Evolutionary conservation across 1,140 invertebrate genomes (phyloP), one percentile per base, ranked within the genome.

Genomic region (Solenopsis invicta): DNA sequence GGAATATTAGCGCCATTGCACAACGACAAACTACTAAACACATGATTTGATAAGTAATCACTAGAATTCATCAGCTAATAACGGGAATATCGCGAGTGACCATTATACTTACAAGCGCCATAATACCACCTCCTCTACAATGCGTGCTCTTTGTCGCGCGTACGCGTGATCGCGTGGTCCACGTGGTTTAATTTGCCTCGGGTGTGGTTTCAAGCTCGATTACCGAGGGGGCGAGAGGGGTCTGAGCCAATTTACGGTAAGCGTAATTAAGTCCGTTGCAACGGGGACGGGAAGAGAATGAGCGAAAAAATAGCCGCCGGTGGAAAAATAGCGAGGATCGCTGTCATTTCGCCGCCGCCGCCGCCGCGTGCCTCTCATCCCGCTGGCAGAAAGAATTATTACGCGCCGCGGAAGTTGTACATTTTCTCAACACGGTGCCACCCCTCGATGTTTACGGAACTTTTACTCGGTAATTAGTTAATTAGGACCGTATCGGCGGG

Each of bases 191-290:
- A 84, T 84, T 84, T 29, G 21, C 41, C 69, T 62, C 69, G 74
- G 59, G 72, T 69, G 29, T 80, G 77, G 34, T 29, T 75, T 82
- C 41, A 75, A 75, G 80, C 80, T 82, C 52, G 52, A 84, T 61
- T 84, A 84, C 54, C 41, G 8, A 13, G 45, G 45, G 48, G 48
- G 24, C 13, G 41, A 61, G 54, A 41, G 54, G 29, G 54, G 18
- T 13, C 41, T 50, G n/a, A 84, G 54, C 56, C 41, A 84, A 84
- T 84, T 75, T 75, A 84, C 69, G 69, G 69, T 62, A 62, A 41
- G 54, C 80, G 71, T 75, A 84, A 84, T 84, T 84, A 82, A 37
- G 50, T 9, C 24, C 21, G 48, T 81, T 69, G 50, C 37, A 45
- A 37, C 34, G 13, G 12, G 50, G 24, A 37, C 10, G 45, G 9